Percentiles rank a stretch among this genome's conserved stretches.
These are phyloP conservation scores for Poecilobothrus nobilitatus DNA, from an alignment of 2,888 invertebrate species.

Conservation along the genomic window DNA sequence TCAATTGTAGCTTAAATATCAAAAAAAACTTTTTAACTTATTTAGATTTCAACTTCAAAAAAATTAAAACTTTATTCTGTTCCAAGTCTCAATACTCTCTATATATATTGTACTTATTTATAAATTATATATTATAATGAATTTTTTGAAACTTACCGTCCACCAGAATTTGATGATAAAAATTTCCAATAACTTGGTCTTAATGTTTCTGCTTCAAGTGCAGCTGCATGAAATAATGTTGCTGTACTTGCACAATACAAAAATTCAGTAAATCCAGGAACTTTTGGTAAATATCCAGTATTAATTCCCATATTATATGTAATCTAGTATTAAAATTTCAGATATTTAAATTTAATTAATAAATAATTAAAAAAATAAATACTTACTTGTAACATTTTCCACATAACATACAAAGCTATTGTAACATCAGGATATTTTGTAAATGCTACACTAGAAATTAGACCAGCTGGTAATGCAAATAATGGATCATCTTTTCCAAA, in stretches of 20 bases:
- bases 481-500: conserved; percentile 52
- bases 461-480: conserved; percentile 61
- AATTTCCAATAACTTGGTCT: conserved; percentile 79
- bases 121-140: too few species aligned
- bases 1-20: too few species aligned
- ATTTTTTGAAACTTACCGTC: conserved; percentile 45
- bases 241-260: conserved; percentile 71
- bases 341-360: neutral
- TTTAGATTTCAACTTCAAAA: too few species aligned
- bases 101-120: too few species aligned
- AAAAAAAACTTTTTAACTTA: too few species aligned
- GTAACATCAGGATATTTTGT: conserved; percentile 66
- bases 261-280: conserved; percentile 61
- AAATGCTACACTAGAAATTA: conserved; percentile 63
- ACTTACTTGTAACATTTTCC: conserved; percentile 72
- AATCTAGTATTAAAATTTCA: conserved; percentile 47
- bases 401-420: conserved; percentile 70
- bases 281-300: conserved; percentile 54
- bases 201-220: conserved; percentile 68
- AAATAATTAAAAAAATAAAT: neutral
- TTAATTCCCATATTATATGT: conserved; percentile 64
- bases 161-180: conserved; percentile 63
- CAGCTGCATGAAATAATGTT: conserved; percentile 66
- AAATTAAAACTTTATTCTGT: too few species aligned
- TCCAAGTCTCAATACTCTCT: too few species aligned